Percentiles rank a stretch among this genome's conserved stretches.
These are phyloP conservation scores for Theristicus caerulescens DNA, from an alignment of 2,113 vertebrate genomes.

Conservation along the genomic window DNA sequence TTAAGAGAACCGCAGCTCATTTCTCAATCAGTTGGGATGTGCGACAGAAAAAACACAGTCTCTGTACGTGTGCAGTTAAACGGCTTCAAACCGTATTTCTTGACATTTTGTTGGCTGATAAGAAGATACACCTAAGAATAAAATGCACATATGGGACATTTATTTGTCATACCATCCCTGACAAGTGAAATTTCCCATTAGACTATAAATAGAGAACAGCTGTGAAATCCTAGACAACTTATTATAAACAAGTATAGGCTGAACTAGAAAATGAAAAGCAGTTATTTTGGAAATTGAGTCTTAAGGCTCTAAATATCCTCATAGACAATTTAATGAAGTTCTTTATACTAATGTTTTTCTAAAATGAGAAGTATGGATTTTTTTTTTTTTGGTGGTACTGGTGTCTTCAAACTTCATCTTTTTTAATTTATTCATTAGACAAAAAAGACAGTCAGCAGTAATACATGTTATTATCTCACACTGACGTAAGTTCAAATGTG, in stretches of 20 bases:
- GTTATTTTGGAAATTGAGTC: neutral
- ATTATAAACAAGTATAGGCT: neutral
- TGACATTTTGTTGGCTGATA: slow-evolving; percentile 47
- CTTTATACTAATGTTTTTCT: neutral
- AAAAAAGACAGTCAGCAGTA: neutral
- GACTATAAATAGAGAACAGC: slow-evolving; percentile 56
- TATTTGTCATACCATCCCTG: slow-evolving; percentile 43
- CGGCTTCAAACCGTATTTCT: neutral
- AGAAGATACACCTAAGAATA: slow-evolving; percentile 1
- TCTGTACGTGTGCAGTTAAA: neutral
- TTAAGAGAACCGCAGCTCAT: neutral
- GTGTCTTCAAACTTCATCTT: neutral
- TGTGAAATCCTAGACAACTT: slow-evolving; percentile 11
- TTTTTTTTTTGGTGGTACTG: neutral
- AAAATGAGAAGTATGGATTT: neutral
- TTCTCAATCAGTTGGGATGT: neutral
- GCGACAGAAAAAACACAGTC: neutral
- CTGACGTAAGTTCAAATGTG: neutral
- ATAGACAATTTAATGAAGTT: neutral
- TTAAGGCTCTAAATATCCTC: neutral
- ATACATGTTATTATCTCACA: neutral
- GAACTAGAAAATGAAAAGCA: slow-evolving; percentile 17
- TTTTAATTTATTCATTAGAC: neutral
- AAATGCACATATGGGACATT: slow-evolving; percentile 7
- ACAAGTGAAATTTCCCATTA: slow-evolving; percentile 47